phyloP scores from a whole-genome alignment of 2,797 vertebrate genomes.

The Phylloscopus collybita region DNA sequence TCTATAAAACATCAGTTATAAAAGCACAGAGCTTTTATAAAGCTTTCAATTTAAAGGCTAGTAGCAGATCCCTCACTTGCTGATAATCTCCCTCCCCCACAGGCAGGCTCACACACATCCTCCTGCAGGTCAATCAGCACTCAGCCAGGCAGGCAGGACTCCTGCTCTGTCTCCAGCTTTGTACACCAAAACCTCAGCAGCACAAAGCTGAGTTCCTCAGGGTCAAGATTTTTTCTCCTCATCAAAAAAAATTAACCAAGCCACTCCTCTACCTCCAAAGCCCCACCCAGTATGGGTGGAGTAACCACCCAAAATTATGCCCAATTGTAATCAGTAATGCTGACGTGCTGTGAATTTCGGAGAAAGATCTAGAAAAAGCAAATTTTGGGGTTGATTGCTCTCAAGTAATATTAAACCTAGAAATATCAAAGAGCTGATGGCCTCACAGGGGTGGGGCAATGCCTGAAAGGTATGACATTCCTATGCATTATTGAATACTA shows the following conservation, averaged over 20 bases:
- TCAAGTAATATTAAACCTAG: not conserved
- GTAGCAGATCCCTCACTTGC: conserved; percentile 12
- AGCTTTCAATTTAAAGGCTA: conserved; percentile 65
- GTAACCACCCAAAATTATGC: not conserved
- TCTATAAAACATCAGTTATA: conserved; percentile 72
- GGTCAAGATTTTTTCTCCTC: not conserved
- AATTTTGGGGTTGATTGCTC: not conserved
- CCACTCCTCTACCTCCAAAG: not conserved
- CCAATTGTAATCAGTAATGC: not conserved
- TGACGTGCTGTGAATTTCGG: not conserved
- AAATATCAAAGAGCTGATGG: conserved; percentile 36
- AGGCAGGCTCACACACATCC: not conserved
- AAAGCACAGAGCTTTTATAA: conserved; percentile 48
- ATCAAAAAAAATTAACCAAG: not conserved
- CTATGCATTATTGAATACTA: conserved; percentile 11
- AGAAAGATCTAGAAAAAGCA: not conserved
- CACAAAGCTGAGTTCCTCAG: not conserved
- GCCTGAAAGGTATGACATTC: not conserved
- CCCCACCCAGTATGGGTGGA: not conserved
- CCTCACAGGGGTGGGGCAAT: not conserved
- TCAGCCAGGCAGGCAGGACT: not conserved
- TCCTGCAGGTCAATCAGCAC: not conserved
- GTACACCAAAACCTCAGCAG: not conserved
- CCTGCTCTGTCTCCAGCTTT: not conserved
- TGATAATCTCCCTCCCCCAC: conserved; percentile 3